A percentile compares a stretch with the other conserved stretches of the same genome.
Conservation (phyloP, 2,797 vertebrate genomes). For the Rhinella marina region DNA sequence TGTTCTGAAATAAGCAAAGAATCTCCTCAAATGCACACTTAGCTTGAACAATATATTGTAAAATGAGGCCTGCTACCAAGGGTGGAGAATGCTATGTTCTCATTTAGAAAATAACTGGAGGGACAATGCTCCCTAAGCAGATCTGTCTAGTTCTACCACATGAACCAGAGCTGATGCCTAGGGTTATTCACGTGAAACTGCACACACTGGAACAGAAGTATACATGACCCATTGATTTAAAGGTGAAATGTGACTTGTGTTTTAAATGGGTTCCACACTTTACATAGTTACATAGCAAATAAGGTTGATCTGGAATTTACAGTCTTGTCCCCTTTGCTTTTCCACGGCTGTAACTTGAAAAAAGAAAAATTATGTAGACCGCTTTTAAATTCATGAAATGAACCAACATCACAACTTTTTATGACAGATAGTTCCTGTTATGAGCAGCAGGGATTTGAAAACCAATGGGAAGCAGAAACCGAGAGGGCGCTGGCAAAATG, state of each 20-base stretch:
- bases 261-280: not conserved
- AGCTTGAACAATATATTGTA: not conserved
- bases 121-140: not conserved
- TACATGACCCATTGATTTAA: not conserved
- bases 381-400: no score
- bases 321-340: no score
- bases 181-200: not conserved
- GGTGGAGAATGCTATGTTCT: not conserved
- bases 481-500: no score
- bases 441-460: no score
- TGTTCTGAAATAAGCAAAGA: not conserved
- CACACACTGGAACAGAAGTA: not conserved
- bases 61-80: slow-evolving; percentile 25
- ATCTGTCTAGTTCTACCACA: slow-evolving; percentile 27
- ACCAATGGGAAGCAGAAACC: no score
- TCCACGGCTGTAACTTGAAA: no score
- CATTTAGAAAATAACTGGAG: slow-evolving; percentile 34
- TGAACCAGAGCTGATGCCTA: slow-evolving; percentile 21
- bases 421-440: no score
- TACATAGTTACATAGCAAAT: not conserved
- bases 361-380: no score
- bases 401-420: no score
- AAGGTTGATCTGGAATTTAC: not conserved
- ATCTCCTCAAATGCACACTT: not conserved
- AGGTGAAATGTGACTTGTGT: not conserved